These are phyloP conservation scores for Aptenodytes forsteri DNA, from an alignment of 2,113 vertebrate genomes.

Conservation along the genomic window DNA sequence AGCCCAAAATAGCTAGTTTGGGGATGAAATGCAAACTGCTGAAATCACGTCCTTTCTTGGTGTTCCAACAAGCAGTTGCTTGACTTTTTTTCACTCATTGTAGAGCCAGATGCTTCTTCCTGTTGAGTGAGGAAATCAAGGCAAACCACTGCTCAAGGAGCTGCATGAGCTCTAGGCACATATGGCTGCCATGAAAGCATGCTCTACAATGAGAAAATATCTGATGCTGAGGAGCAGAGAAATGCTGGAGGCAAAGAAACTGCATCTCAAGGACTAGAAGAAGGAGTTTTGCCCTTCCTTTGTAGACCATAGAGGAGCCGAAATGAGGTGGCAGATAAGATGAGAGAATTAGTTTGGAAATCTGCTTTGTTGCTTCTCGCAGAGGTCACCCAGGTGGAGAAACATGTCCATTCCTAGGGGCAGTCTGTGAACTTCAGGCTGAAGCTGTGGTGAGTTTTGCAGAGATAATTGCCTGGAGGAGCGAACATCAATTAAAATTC, in stretches of 20 bases:
- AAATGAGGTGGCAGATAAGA: not conserved
- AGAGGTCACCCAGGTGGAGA: conserved; percentile 27
- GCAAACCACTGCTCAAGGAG: not conserved
- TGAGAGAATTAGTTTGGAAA: conserved; percentile 36
- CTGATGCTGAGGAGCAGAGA: not conserved
- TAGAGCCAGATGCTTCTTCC: not conserved
- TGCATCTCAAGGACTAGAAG: not conserved
- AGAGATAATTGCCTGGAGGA: not conserved
- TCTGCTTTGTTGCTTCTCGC: conserved; percentile 13
- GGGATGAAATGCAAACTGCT: not conserved
- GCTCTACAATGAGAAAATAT: not conserved
- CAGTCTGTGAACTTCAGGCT: conserved; percentile 2
- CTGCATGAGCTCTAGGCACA: not conserved
- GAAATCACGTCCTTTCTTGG: not conserved
- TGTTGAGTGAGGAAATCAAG: not conserved
- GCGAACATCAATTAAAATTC: conserved; percentile 33
- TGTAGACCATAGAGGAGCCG: not conserved
- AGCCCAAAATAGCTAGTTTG: not conserved
- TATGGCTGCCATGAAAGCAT: not conserved
- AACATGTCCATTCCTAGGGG: not conserved
- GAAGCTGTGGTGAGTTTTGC: not conserved
- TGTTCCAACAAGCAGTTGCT: not conserved
- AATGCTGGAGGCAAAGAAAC: not conserved
- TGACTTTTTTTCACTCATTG: not conserved
- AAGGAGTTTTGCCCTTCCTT: not conserved